Evolutionary conservation across 1,140 invertebrate genomes (phyloP).

Genomic region (Aphaenogaster floridana): DNA sequence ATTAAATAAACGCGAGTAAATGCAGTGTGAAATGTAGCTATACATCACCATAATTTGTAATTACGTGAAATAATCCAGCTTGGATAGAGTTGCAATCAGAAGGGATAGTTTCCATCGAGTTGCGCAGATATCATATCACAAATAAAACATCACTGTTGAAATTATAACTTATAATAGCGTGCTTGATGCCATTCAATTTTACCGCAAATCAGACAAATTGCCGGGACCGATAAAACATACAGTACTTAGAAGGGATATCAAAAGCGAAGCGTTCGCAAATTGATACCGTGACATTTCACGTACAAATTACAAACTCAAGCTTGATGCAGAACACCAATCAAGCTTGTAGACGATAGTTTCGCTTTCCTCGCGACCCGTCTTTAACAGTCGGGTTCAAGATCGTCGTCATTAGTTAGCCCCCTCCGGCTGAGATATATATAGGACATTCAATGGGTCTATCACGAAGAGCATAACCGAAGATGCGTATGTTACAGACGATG

Average conservation of each 20-base stretch:
- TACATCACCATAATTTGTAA: constrained; percentile 41
- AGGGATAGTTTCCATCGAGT: constrained; percentile 41
- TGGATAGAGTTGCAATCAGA: constrained; percentile 48
- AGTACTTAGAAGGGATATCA: neutral
- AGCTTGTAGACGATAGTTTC: constrained; percentile 15
- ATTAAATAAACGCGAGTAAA: constrained; percentile 48
- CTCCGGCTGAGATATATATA: constrained; percentile 22
- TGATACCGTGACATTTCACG: constrained; percentile 30
- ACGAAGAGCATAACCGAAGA: constrained; percentile 47
- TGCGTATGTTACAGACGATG: constrained; percentile 41
- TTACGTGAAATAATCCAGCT: constrained; percentile 54
- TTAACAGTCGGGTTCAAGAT: constrained; percentile 45
- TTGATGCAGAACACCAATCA: constrained; percentile 48
- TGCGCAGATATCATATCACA: neutral
- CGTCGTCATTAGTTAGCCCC: constrained; percentile 36
- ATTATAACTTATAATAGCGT: constrained; percentile 19
- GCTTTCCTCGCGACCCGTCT: constrained; percentile 41
- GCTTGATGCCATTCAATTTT: constrained; percentile 10
- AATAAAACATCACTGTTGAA: constrained; percentile 19
- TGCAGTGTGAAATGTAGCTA: constrained; percentile 10
- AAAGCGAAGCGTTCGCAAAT: constrained; percentile 16
- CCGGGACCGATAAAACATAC: constrained; percentile 11
- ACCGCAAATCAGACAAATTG: constrained; percentile 4
- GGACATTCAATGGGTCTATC: constrained; percentile 40
- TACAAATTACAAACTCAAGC: constrained; percentile 35